A percentile compares a stretch with the other conserved stretches of the same genome.
These are phyloP conservation scores for Tadarida brasiliensis DNA, from an alignment of 2,797 vertebrate species.

Conservation along the genomic window DNA sequence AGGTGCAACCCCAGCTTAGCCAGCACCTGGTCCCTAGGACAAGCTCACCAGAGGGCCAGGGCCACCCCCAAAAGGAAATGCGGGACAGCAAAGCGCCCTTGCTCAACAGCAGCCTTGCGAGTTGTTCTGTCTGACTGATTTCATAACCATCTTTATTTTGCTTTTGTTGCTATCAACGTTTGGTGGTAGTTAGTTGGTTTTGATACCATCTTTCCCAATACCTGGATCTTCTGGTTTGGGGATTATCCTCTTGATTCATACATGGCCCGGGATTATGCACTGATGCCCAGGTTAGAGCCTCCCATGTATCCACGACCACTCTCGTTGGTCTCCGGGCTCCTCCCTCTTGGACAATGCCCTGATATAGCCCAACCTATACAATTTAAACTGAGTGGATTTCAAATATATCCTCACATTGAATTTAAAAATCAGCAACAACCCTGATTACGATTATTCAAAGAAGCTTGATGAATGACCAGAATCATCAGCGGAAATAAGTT, in stretches of 20 bases:
- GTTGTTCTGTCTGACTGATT: neutral
- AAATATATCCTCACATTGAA: neutral
- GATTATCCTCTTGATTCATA: neutral
- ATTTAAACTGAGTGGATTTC: neutral
- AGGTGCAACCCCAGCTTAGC: neutral
- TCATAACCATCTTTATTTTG: neutral
- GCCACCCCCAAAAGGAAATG: neutral
- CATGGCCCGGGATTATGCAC: neutral
- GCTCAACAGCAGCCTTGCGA: neutral
- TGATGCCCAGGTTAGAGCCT: neutral
- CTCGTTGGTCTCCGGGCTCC: neutral
- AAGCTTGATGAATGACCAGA: neutral
- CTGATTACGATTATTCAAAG: conserved; percentile 6
- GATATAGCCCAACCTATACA: neutral
- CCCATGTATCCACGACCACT: too few species aligned
- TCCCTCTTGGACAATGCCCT: neutral
- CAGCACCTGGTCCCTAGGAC: neutral
- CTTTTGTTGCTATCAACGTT: neutral
- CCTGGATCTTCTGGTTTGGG: neutral
- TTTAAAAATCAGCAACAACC: neutral
- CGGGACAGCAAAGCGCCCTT: neutral
- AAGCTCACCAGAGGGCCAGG: neutral
- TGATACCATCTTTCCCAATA: neutral
- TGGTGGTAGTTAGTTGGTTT: neutral
- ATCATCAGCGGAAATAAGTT: neutral